These are phyloP conservation scores for Chrysoperla carnea DNA, from an alignment of 1,140 invertebrate genomes.

Conservation along the genomic window DNA sequence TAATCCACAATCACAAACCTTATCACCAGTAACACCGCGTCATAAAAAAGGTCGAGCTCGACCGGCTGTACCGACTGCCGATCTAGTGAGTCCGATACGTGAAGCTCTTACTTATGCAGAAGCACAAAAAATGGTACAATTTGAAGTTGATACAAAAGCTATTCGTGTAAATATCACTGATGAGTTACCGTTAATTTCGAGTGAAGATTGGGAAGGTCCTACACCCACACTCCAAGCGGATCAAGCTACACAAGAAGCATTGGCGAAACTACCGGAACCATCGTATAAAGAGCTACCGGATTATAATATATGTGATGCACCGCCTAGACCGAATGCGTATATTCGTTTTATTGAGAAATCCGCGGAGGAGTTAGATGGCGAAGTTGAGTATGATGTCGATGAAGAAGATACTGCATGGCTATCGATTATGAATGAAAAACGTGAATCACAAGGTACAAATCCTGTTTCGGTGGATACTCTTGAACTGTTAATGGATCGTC, in stretches of 20 bases:
- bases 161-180: constrained; percentile 38
- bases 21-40: constrained; percentile 17
- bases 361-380: constrained; percentile 81
- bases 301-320: constrained; percentile 63
- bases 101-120: constrained; percentile 57
- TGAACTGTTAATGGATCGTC: constrained; percentile 87
- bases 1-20: constrained; percentile 27
- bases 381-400: constrained; percentile 95
- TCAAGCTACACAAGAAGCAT: constrained; percentile 26
- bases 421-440: constrained; percentile 67
- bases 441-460: constrained; percentile 44
- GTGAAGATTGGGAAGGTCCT: constrained; percentile 42
- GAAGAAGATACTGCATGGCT: constrained; percentile 94
- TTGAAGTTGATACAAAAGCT: constrained; percentile 61
- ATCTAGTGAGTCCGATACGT: constrained; percentile 28
- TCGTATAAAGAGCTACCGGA: constrained; percentile 59
- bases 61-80: constrained; percentile 25
- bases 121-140: constrained; percentile 65
- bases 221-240: constrained; percentile 28
- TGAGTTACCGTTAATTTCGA: constrained; percentile 35
- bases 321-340: constrained; percentile 61
- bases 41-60: constrained; percentile 23
- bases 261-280: constrained; percentile 62
- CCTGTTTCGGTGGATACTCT: constrained; percentile 71
- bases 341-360: constrained; percentile 88